Conservation (phyloP, 2,888 invertebrate species). For the Brassicogethes aeneus region DNA sequence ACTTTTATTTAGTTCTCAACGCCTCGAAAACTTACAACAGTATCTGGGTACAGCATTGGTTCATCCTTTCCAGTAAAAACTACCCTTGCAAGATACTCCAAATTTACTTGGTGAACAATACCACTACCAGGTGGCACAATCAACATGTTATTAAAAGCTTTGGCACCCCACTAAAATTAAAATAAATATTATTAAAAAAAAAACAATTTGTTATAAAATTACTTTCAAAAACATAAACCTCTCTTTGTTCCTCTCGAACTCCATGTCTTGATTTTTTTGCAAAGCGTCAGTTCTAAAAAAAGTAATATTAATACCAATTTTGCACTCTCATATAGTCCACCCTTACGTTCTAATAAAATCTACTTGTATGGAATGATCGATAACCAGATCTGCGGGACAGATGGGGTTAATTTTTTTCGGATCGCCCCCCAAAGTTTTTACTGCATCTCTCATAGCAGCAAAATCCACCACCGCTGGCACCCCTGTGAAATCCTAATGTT, state of each 20-base stretch:
- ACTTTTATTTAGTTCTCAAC: no score
- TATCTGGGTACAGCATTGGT: slow-evolving; percentile 60
- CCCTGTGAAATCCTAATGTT: slow-evolving; percentile 78
- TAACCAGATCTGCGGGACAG: slow-evolving; percentile 95
- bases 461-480: slow-evolving; percentile 98
- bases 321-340: neutral
- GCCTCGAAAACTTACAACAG: slow-evolving; percentile 48
- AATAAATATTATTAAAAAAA: slow-evolving; percentile 10
- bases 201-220: no score
- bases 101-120: slow-evolving; percentile 96
- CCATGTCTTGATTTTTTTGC: slow-evolving; percentile 86
- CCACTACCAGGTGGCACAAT: slow-evolving; percentile 98
- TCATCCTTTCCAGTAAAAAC: slow-evolving; percentile 64
- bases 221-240: slow-evolving; percentile 94
- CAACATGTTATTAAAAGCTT: slow-evolving; percentile 89
- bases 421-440: slow-evolving; percentile 76
- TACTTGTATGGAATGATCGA: slow-evolving; percentile 97
- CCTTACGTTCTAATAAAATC: slow-evolving; percentile 73
- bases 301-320: neutral
- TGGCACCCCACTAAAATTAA: slow-evolving; percentile 82
- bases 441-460: slow-evolving; percentile 97
- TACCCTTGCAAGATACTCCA: slow-evolving; percentile 87
- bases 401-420: slow-evolving; percentile 92
- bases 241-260: slow-evolving; percentile 92
- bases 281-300: slow-evolving; percentile 73